Conservation (phyloP, 2,888 invertebrate species). For the Eupithecia subfuscata region DNA sequence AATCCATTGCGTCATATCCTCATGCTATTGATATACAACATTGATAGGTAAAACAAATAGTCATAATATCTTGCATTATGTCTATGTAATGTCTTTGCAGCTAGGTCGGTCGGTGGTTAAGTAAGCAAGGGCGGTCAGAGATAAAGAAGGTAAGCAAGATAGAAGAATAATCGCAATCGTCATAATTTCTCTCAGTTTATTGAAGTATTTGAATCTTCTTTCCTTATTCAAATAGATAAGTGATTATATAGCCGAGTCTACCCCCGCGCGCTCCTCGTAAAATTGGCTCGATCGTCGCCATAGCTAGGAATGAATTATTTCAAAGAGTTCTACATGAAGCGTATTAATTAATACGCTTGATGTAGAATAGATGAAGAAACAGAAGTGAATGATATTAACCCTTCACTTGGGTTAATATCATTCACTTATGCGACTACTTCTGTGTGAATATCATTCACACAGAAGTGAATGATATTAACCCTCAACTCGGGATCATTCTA, state of each 20-base stretch:
- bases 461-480: no score
- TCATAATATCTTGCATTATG: no score
- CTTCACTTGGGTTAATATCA: no score
- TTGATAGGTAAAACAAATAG: no score
- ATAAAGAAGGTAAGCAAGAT: slow-evolving; percentile 15
- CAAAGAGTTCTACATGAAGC: background rate
- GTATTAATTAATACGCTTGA: no score
- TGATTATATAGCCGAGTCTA: background rate
- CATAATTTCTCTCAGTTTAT: background rate
- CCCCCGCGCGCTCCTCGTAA: background rate
- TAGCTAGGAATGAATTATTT: background rate
- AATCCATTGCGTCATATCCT: slow-evolving; percentile 8
- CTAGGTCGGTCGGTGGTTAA: slow-evolving; percentile 16
- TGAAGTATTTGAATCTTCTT: background rate
- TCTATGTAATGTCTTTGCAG: no score
- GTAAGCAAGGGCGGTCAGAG: slow-evolving; percentile 16
- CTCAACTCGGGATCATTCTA: no score
- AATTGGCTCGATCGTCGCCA: background rate
- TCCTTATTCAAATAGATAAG: background rate
- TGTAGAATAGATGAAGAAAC: no score
- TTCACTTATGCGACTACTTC: no score
- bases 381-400: no score
- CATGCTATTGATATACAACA: background rate
- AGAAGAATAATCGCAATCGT: background rate
- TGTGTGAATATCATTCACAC: no score